Base-by-base conservation (phyloP, 2,113 vertebrate species). In the Genyomyrus donnyi region DNA sequence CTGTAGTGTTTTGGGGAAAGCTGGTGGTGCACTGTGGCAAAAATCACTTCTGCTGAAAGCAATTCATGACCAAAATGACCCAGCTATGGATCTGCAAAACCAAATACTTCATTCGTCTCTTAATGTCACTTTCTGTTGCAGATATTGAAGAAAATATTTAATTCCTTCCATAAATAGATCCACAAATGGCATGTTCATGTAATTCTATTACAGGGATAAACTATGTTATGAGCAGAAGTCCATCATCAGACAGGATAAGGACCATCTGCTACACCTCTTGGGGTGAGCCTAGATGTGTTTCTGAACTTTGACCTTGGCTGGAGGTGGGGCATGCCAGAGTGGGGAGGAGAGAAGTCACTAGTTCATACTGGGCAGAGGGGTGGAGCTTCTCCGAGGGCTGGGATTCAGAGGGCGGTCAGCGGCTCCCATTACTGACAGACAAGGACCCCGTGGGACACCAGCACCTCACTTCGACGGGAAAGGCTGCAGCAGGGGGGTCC, bases 401-500 rank as follows among this genome's bases (percentile, higher is more conserved):
- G 31, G 39, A 70, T 70, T 70, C 62, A 70, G 77, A 83, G 77
- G 6, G 39, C 31, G 4, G 39, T 39, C 13, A 8, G 21, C 0
- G 9, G 19, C 45, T 42, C 80, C 45, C 24, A 46, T 3, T n/a
- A 45, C 2, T 19, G 3, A 85, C 3, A 48, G 42, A 8, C 3
- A 85, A 10, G 45, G 83, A 5, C 5, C 83, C 19, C 11, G 17
- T 3, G 19, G 45, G 42, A 85, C 8, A 46, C 10, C 83, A 85
- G 21, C 3, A 9, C 24, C 70, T 91, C 90, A 93, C 5, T 53
- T 56, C 9, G 85, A 85, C 35, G 42, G 3, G 49, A 90, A 87
- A 52, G 74, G 53, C 35, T 94, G 95, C 15, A 97, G 96, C 91
- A 97, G 94, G n/a, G 97, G 97, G 3, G 96, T 95, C 70, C 96